These are phyloP conservation scores for Potorous gilbertii DNA, from an alignment of 2,797 vertebrate species.

Conservation along the genomic window DNA sequence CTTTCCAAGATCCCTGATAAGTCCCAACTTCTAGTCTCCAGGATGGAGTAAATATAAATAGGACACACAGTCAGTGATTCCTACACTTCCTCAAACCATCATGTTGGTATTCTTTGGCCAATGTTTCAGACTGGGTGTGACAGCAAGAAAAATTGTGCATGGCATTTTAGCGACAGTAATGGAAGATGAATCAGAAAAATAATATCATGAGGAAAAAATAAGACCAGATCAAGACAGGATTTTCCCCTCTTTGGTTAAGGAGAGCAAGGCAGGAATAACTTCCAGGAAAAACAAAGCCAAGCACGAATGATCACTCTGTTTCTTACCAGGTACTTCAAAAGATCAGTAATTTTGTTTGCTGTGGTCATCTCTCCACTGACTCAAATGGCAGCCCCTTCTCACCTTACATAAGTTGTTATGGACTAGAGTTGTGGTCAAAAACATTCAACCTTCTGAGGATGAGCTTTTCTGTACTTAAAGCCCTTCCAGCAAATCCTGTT, in stretches of 20 bases:
- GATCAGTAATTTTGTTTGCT: neutral
- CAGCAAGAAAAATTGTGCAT: neutral
- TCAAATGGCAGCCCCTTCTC: neutral
- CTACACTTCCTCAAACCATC: neutral
- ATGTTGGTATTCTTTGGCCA: slow-evolving; percentile 9
- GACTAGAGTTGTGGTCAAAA: neutral
- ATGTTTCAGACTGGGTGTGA: neutral
- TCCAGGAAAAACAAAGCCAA: slow-evolving; percentile 27
- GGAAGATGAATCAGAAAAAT: slow-evolving; percentile 6
- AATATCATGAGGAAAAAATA: slow-evolving; percentile 13
- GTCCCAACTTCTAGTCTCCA: neutral
- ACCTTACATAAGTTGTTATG: neutral
- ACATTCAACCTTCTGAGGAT: neutral
- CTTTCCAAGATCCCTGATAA: neutral
- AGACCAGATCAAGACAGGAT: neutral
- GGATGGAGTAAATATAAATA: neutral
- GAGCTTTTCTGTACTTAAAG: neutral
- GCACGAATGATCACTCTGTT: neutral
- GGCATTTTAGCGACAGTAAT: neutral
- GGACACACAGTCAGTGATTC: neutral
- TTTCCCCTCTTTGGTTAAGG: neutral
- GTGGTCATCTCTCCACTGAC: neutral
- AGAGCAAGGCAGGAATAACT: slow-evolving; percentile 5
- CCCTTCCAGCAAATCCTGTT: neutral
- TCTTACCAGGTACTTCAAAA: neutral